Conservation (phyloP, 2,113 vertebrate species). For the Odontesthes bonariensis region DNA sequence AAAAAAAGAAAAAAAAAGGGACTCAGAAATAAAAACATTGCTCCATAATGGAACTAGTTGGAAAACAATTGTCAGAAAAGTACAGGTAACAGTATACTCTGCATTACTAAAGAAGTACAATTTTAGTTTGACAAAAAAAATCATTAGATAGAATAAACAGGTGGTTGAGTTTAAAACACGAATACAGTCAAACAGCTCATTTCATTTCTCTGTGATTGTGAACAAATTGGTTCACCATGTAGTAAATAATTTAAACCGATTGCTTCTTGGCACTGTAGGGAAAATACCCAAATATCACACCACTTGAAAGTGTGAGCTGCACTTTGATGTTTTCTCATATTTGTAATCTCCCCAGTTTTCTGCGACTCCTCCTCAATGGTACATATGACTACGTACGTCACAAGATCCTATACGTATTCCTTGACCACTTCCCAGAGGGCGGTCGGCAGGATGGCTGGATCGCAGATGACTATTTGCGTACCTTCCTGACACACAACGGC, state of each 20-base stretch:
- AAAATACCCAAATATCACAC: background rate
- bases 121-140: background rate
- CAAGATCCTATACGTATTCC: constrained; percentile 96
- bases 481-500: constrained; percentile 92
- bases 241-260: background rate
- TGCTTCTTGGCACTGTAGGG: background rate
- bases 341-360: constrained; percentile 79
- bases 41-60: background rate
- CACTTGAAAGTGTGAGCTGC: background rate
- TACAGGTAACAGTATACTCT: background rate
- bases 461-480: constrained; percentile 96
- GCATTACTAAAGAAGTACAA: background rate
- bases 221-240: background rate
- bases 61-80: background rate
- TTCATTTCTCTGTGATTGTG: background rate
- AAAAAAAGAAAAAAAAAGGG: background rate
- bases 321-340: background rate
- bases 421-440: constrained; percentile 94
- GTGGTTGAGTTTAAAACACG: no score
- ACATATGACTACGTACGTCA: constrained; percentile 93
- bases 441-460: constrained; percentile 99
- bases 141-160: no score
- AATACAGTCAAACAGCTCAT: background rate
- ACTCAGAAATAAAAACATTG: no score
- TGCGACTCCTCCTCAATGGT: constrained; percentile 90